Base-by-base conservation (phyloP, 2,113 vertebrate species). In the Engystomops pustulosus region DNA sequence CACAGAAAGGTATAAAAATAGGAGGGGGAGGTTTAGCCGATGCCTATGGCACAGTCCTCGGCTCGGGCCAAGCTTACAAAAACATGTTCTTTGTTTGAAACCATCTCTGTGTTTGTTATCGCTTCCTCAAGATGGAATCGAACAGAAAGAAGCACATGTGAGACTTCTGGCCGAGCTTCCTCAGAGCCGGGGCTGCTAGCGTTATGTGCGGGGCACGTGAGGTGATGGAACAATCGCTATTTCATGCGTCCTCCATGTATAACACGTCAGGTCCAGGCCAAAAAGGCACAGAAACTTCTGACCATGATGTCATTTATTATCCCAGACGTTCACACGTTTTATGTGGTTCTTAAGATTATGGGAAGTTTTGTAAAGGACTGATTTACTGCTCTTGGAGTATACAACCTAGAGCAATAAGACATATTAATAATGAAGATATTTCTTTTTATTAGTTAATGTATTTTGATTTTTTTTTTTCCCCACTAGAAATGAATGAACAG, bases 1-100 rank as follows among this genome's bases (percentile, higher is more conserved):
- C 94, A 94, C 91, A 94, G 88, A 89, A 90, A 90, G 90, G 86
- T 92, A 92, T 90, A 94, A 94, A 95, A 95, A 94, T 94, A 95
- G 93, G 91, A 90, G 89, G 89, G 89, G 87, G 89, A n/a, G n/a
- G n/a, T n/a, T 91, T 89, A 86, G 86, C 90, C 87, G 88, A 89
- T 90, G 85, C 90, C 82, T 36, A 55, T 79, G 83, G 62, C 83
- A 79, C 34, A 67, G 75, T 27, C 47, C 45, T 58, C 44, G 17
- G 27, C 20, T 34, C 18, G 45, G 82, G 36, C 49, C 62, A 70
- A 34, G 83, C 82, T 84, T 69, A 84, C 18, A 27, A 55, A 78
- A 84, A 84, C 82, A 84, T n/a, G 32, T 6, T 68, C 82, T 84
- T 83, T 84, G 67, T 65, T 69, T 30, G n/a, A 1, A 79, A 12